Evolutionary conservation across 1,140 invertebrate species (phyloP).

Genomic region (Planococcus citri): DNA sequence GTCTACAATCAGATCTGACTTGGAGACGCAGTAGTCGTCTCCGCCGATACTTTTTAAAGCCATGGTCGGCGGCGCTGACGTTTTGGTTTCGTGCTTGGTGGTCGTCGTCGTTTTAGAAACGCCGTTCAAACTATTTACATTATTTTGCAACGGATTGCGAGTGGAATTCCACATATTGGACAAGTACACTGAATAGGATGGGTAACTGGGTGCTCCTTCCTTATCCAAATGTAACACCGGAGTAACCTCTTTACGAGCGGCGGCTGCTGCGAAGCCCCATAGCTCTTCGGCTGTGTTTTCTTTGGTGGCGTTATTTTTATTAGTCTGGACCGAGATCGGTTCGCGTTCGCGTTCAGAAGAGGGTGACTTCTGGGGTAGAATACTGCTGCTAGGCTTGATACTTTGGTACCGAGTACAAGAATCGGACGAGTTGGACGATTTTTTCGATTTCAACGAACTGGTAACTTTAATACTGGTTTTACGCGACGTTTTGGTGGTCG

Average conservation of each 20-base stretch:
- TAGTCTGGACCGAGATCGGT: not conserved
- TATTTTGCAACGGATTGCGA: not conserved
- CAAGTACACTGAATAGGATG: not conserved
- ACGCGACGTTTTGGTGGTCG: not conserved
- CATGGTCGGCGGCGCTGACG: not conserved
- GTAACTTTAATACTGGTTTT: not conserved
- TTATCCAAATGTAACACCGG: slow-evolving; percentile 16
- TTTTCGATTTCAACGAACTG: not conserved
- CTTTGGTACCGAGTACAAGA: not conserved
- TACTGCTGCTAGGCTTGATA: slow-evolving; percentile 25
- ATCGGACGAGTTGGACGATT: not conserved
- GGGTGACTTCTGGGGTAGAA: slow-evolving; percentile 23
- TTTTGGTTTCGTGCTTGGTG: not conserved
- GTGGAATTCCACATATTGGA: not conserved
- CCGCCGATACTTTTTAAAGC: too few relatives aligned
- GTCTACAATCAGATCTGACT: not conserved
- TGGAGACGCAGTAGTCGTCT: not conserved
- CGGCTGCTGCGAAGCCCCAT: slow-evolving; percentile 66
- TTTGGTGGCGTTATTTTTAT: not conserved
- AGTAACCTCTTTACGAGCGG: slow-evolving; percentile 28
- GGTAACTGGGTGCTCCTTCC: slow-evolving; percentile 15
- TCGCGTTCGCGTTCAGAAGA: slow-evolving; percentile 16
- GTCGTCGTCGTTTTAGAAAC: not conserved
- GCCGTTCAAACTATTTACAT: not conserved
- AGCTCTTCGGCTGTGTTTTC: slow-evolving; percentile 35